Evolutionary conservation across 2,888 invertebrate genomes (phyloP), one percentile per base, ranked within the genome.

Genomic region (Cecidostiba fungosa): DNA sequence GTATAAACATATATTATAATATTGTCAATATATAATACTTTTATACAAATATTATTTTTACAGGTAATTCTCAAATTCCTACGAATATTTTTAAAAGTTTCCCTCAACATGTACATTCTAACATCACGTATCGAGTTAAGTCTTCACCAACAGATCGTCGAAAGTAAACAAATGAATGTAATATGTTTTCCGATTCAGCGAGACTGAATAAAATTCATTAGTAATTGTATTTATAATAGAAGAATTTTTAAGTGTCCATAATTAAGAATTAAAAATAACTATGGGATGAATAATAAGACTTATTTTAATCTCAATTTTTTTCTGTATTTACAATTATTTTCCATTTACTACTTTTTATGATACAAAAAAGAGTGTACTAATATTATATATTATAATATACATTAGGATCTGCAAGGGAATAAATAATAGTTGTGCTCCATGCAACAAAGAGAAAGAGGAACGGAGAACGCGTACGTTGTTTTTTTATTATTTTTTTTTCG

Each of bases 341-440:
- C 77, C 62, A 85, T 77, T 16, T 77, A 72, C 47, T 77, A 77
- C 36, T 29, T 77, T 78, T 81, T 85, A 81, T 85, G 23, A 85
- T 85, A 85, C 82, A 85, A 85, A 85, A 81, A 77, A 80, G 70
- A 70, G 77, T 80, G 39, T 84, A 79, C 80, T 85, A 85, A 70
- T 80, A 85, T 80, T 85, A 72, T 50, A 73, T 76, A 70, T 85
- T 76, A 70, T 85, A 85, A 82, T 85, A 77, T 82, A 85, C 82
- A 78, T 29, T 73, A 82, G 77, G 66, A 82, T 82, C 66, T 73
- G 85, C 77, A 43, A 82, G 73, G 66, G 77, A 82, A 74, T 82
- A 73, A 85, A 85, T 85, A 74, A 85, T 82, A 77, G 36, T 77
- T 78, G 82, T 69, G 82, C 77, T 83, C 66, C 76, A 86, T 79